Evolutionary conservation across 2,113 vertebrate genomes (phyloP).

Genomic region (Sminthopsis crassicaudata): DNA sequence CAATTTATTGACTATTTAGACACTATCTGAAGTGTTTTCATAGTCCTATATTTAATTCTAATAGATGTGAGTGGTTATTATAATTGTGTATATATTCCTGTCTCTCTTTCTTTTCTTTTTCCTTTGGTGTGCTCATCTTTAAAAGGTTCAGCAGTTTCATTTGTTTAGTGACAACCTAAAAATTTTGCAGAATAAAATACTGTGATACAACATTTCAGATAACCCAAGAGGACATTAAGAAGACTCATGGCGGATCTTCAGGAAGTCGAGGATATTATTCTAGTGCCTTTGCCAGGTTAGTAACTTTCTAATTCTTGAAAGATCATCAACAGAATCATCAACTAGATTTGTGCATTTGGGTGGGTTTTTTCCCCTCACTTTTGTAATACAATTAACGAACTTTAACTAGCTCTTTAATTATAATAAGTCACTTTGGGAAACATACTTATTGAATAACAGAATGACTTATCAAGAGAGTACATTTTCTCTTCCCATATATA

Average conservation of each 20-base stretch:
- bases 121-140: neutral
- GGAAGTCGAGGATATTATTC: slow-evolving; percentile 99
- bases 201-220: slow-evolving; percentile 86
- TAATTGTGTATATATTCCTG: neutral
- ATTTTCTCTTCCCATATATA: slow-evolving; percentile 38
- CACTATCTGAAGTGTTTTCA: neutral
- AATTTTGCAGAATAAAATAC: slow-evolving; percentile 39
- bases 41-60: slow-evolving; percentile 26
- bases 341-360: neutral
- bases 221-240: slow-evolving; percentile 98
- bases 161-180: neutral
- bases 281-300: slow-evolving; percentile 98
- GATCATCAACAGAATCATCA: neutral
- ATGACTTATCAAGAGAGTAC: slow-evolving; percentile 3
- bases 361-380: neutral
- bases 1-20: slow-evolving; percentile 24
- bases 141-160: neutral
- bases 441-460: slow-evolving; percentile 14
- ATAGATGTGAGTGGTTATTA: slow-evolving; percentile 45
- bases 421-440: slow-evolving; percentile 8
- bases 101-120: neutral
- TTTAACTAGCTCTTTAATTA: slow-evolving; percentile 5
- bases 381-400: neutral
- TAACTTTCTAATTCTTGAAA: slow-evolving; percentile 45
- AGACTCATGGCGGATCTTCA: slow-evolving; percentile 97